These are phyloP conservation scores for Meiosimyza decipiens DNA, from an alignment of 2,888 invertebrate genomes.

Conservation along the genomic window DNA sequence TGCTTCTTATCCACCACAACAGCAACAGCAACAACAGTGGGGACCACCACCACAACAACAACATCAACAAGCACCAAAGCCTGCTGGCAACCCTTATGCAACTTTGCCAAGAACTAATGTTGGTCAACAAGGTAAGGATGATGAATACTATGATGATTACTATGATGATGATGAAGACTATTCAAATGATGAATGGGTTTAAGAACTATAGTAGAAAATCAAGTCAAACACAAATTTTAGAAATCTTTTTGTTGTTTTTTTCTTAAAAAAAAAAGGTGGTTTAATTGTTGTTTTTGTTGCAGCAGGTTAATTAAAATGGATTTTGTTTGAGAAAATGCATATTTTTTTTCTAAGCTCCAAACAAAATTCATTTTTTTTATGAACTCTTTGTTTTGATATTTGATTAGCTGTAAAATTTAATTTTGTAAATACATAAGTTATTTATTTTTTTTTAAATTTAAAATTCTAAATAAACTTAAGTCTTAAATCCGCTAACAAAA, in stretches of 20 bases:
- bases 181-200: slow-evolving; percentile 61
- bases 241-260: slow-evolving; percentile 26
- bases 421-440: slow-evolving; percentile 9
- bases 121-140: slow-evolving; percentile 65
- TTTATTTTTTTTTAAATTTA: slow-evolving; percentile 7
- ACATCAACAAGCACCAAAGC: slow-evolving; percentile 49
- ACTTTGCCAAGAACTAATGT: slow-evolving; percentile 64
- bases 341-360: too few relatives aligned
- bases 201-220: slow-evolving; percentile 37
- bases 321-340: background rate
- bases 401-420: slow-evolving; percentile 40
- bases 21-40: slow-evolving; percentile 49
- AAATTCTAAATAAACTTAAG: slow-evolving; percentile 23
- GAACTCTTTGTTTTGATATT: slow-evolving; percentile 30
- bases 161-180: slow-evolving; percentile 51
- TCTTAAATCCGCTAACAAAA: slow-evolving; percentile 25
- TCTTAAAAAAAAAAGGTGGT: slow-evolving; percentile 1
- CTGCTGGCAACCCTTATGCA: slow-evolving; percentile 62
- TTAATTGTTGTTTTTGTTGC: slow-evolving; percentile 13
- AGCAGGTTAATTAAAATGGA: background rate
- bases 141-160: slow-evolving; percentile 31
- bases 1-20: slow-evolving; percentile 61
- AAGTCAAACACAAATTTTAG: slow-evolving; percentile 35
- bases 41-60: slow-evolving; percentile 50
- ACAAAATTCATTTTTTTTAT: slow-evolving; percentile 10